Conservation (phyloP, 2,888 invertebrate species). For the Spodoptera exigua region DNA sequence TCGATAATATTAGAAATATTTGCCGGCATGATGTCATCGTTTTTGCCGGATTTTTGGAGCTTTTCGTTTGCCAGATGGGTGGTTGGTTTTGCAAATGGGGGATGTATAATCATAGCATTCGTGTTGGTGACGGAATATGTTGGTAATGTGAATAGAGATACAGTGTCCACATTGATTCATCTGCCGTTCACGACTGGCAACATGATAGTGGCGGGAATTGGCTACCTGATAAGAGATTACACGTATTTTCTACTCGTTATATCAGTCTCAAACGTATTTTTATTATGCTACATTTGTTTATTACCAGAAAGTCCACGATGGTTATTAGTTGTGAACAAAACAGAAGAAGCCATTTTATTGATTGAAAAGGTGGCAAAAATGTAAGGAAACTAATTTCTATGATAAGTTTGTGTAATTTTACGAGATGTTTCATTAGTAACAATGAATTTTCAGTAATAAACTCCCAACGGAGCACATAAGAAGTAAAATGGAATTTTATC, state of each 20-base stretch:
- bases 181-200: constrained; percentile 91
- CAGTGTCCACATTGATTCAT: constrained; percentile 90
- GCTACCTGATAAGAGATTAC: constrained; percentile 91
- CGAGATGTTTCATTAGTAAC: too few species aligned
- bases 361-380: constrained; percentile 90
- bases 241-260: constrained; percentile 90
- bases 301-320: constrained; percentile 94
- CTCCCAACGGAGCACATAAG: constrained; percentile 80
- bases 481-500: constrained; percentile 74
- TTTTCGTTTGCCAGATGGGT: constrained; percentile 92
- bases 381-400: constrained; percentile 57
- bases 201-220: constrained; percentile 89
- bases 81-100: constrained; percentile 93
- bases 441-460: constrained; percentile 72
- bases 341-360: constrained; percentile 89
- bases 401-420: neutral
- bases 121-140: constrained; percentile 91
- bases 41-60: constrained; percentile 90
- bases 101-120: constrained; percentile 91
- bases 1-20: constrained; percentile 92
- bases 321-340: constrained; percentile 91
- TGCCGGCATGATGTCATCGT: constrained; percentile 91
- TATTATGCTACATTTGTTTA: constrained; percentile 91
- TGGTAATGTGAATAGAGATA: constrained; percentile 85
- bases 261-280: constrained; percentile 87